These are phyloP conservation scores for Zhuqinia jingwanae DNA, from an alignment of 2,888 invertebrate species.

Conservation along the genomic window DNA sequence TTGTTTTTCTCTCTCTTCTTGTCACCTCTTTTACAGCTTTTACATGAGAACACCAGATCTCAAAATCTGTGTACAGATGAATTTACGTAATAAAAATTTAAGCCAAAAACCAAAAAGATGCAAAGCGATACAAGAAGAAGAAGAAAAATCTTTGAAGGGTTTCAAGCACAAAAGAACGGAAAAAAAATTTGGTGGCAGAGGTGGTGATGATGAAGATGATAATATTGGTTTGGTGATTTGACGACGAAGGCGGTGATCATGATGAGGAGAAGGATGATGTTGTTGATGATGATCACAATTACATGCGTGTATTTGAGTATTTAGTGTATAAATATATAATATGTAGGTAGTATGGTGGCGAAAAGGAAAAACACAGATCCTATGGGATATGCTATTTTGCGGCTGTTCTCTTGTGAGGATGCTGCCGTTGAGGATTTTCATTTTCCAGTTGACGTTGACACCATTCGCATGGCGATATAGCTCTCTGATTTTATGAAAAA, in stretches of 20 bases:
- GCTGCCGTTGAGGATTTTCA: background rate
- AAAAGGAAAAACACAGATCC: background rate
- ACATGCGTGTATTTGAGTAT: background rate
- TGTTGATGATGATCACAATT: slow-evolving; percentile 28
- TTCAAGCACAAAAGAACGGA: background rate
- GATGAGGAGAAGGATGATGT: too few relatives aligned
- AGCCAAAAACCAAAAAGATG: background rate
- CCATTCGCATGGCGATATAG: background rate
- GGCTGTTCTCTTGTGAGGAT: background rate
- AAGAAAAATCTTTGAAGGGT: background rate
- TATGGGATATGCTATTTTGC: background rate
- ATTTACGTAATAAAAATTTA: background rate
- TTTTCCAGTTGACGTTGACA: background rate
- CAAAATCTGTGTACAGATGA: background rate
- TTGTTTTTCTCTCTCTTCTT: background rate
- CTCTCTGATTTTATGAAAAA: background rate
- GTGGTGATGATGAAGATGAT: background rate
- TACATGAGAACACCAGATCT: background rate
- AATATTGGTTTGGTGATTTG: background rate
- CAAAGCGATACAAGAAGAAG: background rate
- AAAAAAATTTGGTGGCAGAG: background rate
- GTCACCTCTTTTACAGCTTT: slow-evolving; percentile 29
- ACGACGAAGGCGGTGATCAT: too few relatives aligned
- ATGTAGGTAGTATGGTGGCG: too few relatives aligned
- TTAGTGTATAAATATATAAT: too few relatives aligned